Conservation (phyloP, 2,113 vertebrate genomes). For the Microtus ochrogaster region DNA sequence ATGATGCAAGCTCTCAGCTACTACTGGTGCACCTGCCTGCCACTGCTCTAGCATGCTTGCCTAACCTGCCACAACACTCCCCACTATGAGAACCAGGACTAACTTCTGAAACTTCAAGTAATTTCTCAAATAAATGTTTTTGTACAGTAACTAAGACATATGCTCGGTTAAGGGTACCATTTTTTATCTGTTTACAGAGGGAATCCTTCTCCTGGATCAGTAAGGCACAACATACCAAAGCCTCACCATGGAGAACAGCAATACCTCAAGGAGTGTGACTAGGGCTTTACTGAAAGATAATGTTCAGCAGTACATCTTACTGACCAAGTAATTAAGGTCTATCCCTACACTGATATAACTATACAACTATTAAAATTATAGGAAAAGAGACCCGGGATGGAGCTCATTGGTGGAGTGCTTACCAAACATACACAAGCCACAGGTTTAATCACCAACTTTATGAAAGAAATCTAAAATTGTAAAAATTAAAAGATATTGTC, state of each 20-base stretch:
- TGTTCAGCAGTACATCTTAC: not conserved
- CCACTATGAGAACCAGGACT: not conserved
- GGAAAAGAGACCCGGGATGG: not conserved
- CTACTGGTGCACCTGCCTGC: not conserved
- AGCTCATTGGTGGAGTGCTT: not conserved
- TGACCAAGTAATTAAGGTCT: not conserved
- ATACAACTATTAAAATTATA: not conserved
- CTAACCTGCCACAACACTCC: not conserved
- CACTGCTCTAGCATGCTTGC: not conserved
- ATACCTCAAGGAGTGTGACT: not conserved
- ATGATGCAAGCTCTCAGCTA: not conserved
- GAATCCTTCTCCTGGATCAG: not conserved
- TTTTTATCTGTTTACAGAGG: not conserved
- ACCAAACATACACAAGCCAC: not conserved
- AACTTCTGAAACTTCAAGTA: not conserved
- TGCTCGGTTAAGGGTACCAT: not conserved
- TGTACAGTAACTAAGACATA: not conserved
- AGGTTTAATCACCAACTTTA: not conserved
- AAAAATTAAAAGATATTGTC: not conserved
- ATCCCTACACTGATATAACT: conserved; percentile 5
- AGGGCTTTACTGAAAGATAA: conserved; percentile 29
- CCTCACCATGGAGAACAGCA: not conserved
- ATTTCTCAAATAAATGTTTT: not conserved
- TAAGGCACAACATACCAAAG: not conserved
- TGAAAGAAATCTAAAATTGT: not conserved